Evolutionary conservation across 2,113 vertebrate species (phyloP), one percentile per base, ranked within the genome.

Genomic region (Tyto alba): DNA sequence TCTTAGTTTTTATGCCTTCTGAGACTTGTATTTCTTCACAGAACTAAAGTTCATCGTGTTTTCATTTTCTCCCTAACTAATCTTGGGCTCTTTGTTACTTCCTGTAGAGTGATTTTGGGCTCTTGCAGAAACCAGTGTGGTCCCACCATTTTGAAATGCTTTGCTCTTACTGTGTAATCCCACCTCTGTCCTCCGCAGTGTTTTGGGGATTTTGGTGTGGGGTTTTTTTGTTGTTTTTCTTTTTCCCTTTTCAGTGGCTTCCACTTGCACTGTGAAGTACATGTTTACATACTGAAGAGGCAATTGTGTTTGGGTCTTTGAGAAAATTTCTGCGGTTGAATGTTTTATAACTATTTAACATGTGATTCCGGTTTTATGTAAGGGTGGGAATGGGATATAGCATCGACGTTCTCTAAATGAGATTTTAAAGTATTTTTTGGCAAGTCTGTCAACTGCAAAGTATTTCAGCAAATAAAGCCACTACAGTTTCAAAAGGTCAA

Each of bases 381-480:
- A 88, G 92, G 69, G 68, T 94, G 83, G 83, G 43, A 72, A 59
- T 41, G 77, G 83, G 72, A 73, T 88, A 50, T 16, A 80, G 78
- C 62, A 64, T 79, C 14, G 3, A 56, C 3, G 25, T 68, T 72
- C 45, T 57, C 41, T 45, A 25, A 72, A 13, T 66, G 64, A 87
- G 74, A 52, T 85, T 86, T 63, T 20, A 15, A 84, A 75, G 36
- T 53, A 38, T 81, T 95, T 73, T 17, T 45, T 93, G 94, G 94
- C 94, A 87, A 17, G 68, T 30, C 86, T 72, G 34, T 64, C 80
- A 60, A 17, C 69, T 68, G 73, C 71, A 1, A 85, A 96, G 92
- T 50, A 64, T 75, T 95, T 93, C 80, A 93, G 87, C 84, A 96
- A 85, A 92, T 85, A 91, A 85, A 93, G 53, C 34, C 56, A 34